Base-by-base conservation (phyloP, 2,113 vertebrate species). In the Triplophysa dalaica region DNA sequence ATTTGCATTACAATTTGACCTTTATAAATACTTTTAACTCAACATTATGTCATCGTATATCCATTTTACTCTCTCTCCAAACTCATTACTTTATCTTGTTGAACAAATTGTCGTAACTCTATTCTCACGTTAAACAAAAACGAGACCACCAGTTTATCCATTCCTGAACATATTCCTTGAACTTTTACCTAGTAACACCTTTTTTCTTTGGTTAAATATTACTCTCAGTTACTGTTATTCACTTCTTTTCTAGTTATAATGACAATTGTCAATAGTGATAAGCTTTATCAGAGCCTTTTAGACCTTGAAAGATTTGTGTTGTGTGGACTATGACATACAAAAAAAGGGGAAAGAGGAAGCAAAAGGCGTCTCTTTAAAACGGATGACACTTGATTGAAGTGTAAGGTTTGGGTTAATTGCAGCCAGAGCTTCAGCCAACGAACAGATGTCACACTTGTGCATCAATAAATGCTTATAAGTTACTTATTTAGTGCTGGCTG, bases 401-500 rank as follows among this genome's bases (percentile, higher is more conserved):
- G 87, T 83, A 90, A 87, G 89, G 89, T 92, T 87, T 87, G 84
- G 85, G 89, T 89, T 92, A 92, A 92, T 91, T 90, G 89, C 90
- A 89, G 88, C 87, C 88, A 89, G 88, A 92, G 87, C 85, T 79
- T 48, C 86, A 87, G 86, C 88, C 81, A 84, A 85, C 87, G 90
- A 91, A 90, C 91, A 92, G 91, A 93, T 93, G 91, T 89, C 91
- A 90, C 90, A 90, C 89, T 92, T 91, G 90, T 92, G 90, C 92
- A 90, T 93, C 92, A 91, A 92, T 93, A 93, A 93, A 91, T 91
- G 88, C 91, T 91, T 91, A 90, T 92, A 91, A 93, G 92, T 93
- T 89, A 93, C 92, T 92, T 92, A 92, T 94, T 93, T 94, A 91
- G 90, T 85, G 86, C 89, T 88, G 89, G 85, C 90, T 92, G 88